These are phyloP conservation scores for Chaetoderma sp. DNA, from an alignment of 2,888 invertebrate genomes.

Conservation along the genomic window DNA sequence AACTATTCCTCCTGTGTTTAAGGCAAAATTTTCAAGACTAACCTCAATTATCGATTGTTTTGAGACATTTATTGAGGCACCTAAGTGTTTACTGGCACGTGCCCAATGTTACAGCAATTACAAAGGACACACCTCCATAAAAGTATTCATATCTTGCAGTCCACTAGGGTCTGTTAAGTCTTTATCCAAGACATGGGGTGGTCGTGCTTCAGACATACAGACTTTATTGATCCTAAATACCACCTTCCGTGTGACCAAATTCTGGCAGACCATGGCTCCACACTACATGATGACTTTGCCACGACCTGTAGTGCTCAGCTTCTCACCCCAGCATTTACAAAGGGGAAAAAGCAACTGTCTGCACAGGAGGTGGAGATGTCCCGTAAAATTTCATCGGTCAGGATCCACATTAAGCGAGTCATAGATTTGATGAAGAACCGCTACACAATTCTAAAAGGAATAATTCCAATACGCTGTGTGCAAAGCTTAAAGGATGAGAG, in stretches of 20 bases:
- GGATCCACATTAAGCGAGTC: conserved; percentile 39
- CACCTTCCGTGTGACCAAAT: conserved; percentile 39
- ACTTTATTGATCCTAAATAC: conserved; percentile 23
- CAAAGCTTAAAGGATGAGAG: conserved; percentile 23
- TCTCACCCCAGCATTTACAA: no score
- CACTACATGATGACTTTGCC: conserved; percentile 38
- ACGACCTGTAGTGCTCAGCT: conserved; percentile 27
- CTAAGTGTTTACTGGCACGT: conserved; percentile 17
- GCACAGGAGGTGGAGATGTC: conserved; percentile 37
- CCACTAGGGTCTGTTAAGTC: conserved; percentile 31
- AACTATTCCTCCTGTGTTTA: conserved; percentile 16
- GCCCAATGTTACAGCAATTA: conserved; percentile 30
- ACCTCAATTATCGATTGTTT: conserved; percentile 30
- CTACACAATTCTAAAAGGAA: conserved; percentile 32
- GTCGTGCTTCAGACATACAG: conserved; percentile 37
- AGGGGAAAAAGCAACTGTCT: conserved; percentile 34
- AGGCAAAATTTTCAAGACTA: conserved; percentile 13
- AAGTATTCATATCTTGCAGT: conserved; percentile 22
- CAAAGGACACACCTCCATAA: conserved; percentile 25
- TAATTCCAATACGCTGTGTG: conserved; percentile 25
- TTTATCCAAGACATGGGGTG: conserved; percentile 36
- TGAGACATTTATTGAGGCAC: conserved; percentile 29
- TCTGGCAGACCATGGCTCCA: conserved; percentile 39
- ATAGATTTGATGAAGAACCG: conserved; percentile 39
- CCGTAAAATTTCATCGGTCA: conserved; percentile 24